Percentiles rank a stretch among this genome's conserved stretches.
phyloP scores from a whole-genome alignment of 2,113 vertebrate genomes.

The Sus scrofa region T2T-Sscrofa CM000821.6:16021001-16021500 shows the following conservation, averaged over 20 bases:
- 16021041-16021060: neutral
- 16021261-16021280: neutral
- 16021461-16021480: slow-evolving; percentile 13
- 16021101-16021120: neutral
- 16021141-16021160: neutral
- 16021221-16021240: neutral
- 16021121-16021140: neutral
- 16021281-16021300: neutral
- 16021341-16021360: slow-evolving; percentile 39
- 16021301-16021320: neutral
- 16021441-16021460: neutral
- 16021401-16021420: neutral
- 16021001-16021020: neutral
- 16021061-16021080: neutral
- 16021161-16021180: neutral
- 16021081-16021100: neutral
- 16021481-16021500: neutral
- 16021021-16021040: neutral
- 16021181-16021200: neutral
- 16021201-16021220: neutral
- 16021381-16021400: slow-evolving; percentile 48
- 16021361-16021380: neutral
- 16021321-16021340: slow-evolving; percentile 16
- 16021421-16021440: neutral
- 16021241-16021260: neutral